Evolutionary conservation across 2,797 vertebrate genomes (phyloP), one percentile per base, ranked within the genome.

Genomic region (Eremophila alpestris): DNA sequence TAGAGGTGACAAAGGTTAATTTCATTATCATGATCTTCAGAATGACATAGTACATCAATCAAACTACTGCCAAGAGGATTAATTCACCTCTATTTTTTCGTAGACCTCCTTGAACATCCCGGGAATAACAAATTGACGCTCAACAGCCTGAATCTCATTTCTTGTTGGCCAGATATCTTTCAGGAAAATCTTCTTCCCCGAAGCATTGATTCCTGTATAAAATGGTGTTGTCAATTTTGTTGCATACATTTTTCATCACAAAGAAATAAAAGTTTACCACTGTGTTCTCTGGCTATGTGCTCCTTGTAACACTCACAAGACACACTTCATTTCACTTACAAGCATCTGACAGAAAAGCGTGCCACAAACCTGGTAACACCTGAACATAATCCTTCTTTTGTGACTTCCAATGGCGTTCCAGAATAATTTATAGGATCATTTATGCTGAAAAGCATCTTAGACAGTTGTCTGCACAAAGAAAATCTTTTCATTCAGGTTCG

Each of bases 91-190:
- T 70, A 99, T 98, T 97, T 99, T 99, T 97, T 99, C 97, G 60
- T 99, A 99, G 86, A 99, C 99, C 82, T 99, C 99, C 97, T 99
- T 99, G 96, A 99, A 99, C 99, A 99, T 99, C 24, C 98, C 98
- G 2, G 99, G 99, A 96, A 99, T 99, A 83, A 99, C 99, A 64
- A 98, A 99, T 5, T 97, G 96, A 59, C 94, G 98, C 95, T 99
- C 99, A 68, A 99, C 98, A 1, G 96, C 98, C 94, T 99, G 99
- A 96, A 99, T 99, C 97, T 99, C 99, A 21, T 99, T 98, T 89
- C 99, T 98, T 2, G 98, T 98, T 38, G 99, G 99, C 99, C 99
- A 99, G 96, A 99, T 98, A 55, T 99, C 99, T 91, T 98, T 98
- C 69, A 99, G 98, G 97, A 99, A 99, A 58, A 99, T 95, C 69